Percentiles rank a stretch among this genome's conserved stretches.
Conservation (phyloP, 2,797 vertebrate genomes). For the Rhinichthys osculus region DNA sequence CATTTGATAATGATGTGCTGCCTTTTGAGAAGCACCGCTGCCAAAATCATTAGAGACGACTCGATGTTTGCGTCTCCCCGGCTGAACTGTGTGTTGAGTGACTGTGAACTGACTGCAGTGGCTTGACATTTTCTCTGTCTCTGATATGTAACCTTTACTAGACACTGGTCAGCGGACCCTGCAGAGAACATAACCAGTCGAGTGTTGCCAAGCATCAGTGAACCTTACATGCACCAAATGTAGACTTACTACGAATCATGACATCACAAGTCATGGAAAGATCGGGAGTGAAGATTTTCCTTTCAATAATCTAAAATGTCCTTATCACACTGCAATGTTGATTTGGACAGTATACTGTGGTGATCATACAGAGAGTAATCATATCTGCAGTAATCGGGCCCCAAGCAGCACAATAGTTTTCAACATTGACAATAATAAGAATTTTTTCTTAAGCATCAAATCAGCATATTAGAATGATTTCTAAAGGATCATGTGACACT, state of each 20-base stretch:
- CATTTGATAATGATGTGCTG: constrained; percentile 27
- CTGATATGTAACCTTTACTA: constrained; percentile 74
- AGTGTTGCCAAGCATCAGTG: neutral
- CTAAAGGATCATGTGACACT: too few relatives aligned
- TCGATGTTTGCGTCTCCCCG: constrained; percentile 5
- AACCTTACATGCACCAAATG: constrained; percentile 3
- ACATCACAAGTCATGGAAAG: neutral
- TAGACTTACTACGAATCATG: neutral
- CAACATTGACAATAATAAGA: too few relatives aligned
- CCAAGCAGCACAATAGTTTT: too few relatives aligned
- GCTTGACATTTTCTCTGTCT: constrained; percentile 69
- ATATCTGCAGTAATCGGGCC: neutral
- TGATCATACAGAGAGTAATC: neutral
- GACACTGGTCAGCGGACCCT: constrained; percentile 57
- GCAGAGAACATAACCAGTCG: constrained; percentile 66
- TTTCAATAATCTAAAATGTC: neutral
- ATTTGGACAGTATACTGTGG: neutral
- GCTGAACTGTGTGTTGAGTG: constrained; percentile 31
- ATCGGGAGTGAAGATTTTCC: neutral
- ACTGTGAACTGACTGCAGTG: constrained; percentile 40
- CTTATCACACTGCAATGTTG: neutral
- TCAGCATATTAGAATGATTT: too few relatives aligned
- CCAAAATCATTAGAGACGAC: constrained; percentile 30
- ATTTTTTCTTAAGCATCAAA: too few relatives aligned
- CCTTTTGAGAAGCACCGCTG: constrained; percentile 7